Percentiles rank a stretch among this genome's conserved stretches.
phyloP scores from a whole-genome alignment of 2,888 invertebrate species.

The Pseudanteris insignis region DNA sequence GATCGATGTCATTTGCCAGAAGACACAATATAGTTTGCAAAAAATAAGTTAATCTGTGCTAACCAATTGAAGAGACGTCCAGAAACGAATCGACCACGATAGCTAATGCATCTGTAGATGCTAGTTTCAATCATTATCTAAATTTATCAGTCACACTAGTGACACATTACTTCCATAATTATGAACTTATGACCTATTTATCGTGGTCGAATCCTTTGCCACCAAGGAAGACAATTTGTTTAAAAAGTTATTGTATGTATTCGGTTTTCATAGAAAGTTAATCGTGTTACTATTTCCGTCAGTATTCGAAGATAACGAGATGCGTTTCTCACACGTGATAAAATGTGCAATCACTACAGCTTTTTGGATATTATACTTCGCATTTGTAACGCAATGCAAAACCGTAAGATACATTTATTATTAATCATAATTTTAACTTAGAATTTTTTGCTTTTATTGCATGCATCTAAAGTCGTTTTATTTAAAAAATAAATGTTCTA shows the following conservation, averaged over 20 bases:
- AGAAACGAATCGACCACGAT: conserved; percentile 20
- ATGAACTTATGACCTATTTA: conserved; percentile 56
- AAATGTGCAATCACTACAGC: neutral
- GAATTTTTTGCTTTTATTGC: no score
- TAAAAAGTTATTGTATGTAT: conserved; percentile 33
- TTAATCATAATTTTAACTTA: no score
- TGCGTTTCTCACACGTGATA: conserved; percentile 18
- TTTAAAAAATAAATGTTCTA: no score
- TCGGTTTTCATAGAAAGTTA: conserved; percentile 9
- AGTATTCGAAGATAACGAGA: conserved; percentile 25
- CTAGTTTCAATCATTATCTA: conserved; percentile 47
- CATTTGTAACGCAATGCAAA: conserved; percentile 6
- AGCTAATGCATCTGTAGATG: conserved; percentile 11
- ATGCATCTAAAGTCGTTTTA: no score
- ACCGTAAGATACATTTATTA: conserved; percentile 21
- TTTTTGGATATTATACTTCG: conserved; percentile 14
- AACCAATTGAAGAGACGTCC: conserved; percentile 6
- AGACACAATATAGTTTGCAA: conserved; percentile 17
- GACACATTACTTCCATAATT: conserved; percentile 54
- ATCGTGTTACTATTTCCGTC: conserved; percentile 15
- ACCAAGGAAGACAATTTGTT: conserved; percentile 36
- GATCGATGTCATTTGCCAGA: conserved; percentile 26
- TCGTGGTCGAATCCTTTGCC: conserved; percentile 50
- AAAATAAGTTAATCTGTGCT: conserved; percentile 22
- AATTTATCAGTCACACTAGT: conserved; percentile 48